Conservation (phyloP, 2,113 vertebrate genomes). For the Sylvietta virens region DNA sequence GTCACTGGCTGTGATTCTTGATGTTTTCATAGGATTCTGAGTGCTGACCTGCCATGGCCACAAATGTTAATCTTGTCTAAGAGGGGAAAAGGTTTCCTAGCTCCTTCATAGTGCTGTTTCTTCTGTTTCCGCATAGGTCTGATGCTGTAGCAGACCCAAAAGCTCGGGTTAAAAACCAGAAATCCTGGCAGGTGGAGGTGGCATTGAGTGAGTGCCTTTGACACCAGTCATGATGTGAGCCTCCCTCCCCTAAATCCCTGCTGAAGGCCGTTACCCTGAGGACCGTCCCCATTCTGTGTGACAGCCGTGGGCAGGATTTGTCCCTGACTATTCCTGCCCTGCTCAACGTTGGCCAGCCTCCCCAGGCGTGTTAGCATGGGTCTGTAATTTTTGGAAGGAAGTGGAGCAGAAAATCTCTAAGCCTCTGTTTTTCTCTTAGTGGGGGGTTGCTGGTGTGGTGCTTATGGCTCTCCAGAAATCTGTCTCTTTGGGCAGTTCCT, state of each 20-base stretch:
- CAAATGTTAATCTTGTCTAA: neutral
- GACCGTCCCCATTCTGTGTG: rapidly evolving
- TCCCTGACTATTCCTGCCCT: neutral
- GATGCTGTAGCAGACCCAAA: neutral
- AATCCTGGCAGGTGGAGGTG: neutral
- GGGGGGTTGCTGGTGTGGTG: neutral
- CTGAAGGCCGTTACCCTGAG: rapidly evolving
- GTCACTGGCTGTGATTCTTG: neutral
- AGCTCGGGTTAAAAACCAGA: neutral
- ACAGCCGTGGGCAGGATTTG: neutral
- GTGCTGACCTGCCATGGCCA: neutral
- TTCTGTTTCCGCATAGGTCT: rapidly evolving
- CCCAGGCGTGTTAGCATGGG: neutral
- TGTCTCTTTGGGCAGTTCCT: neutral
- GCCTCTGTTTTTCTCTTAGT: neutral
- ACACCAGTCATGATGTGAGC: neutral
- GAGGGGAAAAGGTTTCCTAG: neutral
- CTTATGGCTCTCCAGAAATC: neutral
- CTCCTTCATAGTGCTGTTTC: neutral
- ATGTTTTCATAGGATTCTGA: neutral
- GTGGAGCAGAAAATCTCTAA: neutral
- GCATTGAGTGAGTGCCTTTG: neutral
- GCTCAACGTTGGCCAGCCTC: neutral
- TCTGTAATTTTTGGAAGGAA: slow-evolving; percentile 17
- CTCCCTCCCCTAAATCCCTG: neutral